These are phyloP conservation scores for Onychomys arenicola DNA, from an alignment of 2,797 vertebrate genomes.

Conservation along the genomic window DNA sequence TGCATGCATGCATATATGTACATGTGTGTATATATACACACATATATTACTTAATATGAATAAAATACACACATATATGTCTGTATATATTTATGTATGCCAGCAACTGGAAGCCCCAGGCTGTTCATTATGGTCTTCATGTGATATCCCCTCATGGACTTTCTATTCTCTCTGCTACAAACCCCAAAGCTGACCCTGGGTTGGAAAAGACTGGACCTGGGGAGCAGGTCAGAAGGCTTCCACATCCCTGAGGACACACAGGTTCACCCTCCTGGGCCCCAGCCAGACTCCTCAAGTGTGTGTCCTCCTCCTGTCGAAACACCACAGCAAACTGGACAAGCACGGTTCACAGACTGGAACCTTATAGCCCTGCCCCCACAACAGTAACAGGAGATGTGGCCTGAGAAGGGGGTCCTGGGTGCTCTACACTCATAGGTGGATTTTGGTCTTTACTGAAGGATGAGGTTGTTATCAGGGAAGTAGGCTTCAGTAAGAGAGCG, in stretches of 20 bases:
- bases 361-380: not conserved
- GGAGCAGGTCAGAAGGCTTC: not conserved
- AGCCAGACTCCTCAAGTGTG: fast-evolving
- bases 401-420: not conserved
- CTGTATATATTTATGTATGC: not conserved
- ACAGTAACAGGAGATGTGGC: not conserved
- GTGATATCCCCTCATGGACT: constrained; percentile 64
- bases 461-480: no score
- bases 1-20: not conserved
- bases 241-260: not conserved
- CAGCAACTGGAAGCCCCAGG: constrained; percentile 68
- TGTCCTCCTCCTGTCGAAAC: not conserved
- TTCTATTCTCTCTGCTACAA: not conserved
- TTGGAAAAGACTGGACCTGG: not conserved
- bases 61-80: not conserved
- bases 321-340: fast-evolving
- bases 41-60: not conserved
- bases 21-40: not conserved
- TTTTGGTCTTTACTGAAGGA: no score
- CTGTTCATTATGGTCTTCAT: constrained; percentile 69
- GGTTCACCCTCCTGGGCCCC: not conserved
- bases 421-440: fast-evolving
- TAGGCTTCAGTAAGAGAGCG: no score
- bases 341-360: not conserved
- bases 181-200: not conserved